A percentile compares a stretch with the other conserved stretches of the same genome.
phyloP scores from a whole-genome alignment of 2,797 vertebrate species.

The Tokudaia muenninki region DNA sequence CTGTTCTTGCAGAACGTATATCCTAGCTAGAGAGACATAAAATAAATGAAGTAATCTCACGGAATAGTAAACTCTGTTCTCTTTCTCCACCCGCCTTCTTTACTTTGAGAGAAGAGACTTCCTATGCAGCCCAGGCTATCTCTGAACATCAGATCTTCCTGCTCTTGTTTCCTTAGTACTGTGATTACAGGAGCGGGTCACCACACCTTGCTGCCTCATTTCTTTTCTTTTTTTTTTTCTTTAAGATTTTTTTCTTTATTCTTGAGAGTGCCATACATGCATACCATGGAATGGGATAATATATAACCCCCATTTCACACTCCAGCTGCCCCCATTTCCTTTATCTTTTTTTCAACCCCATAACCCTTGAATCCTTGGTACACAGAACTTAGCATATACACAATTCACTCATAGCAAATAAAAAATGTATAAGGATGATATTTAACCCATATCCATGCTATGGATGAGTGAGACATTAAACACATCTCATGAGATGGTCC shows the following conservation, averaged over 20 bases:
- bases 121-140: too few species aligned
- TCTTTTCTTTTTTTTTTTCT: background rate
- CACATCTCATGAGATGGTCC: background rate
- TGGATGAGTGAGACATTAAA: background rate
- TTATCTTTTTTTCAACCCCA: background rate
- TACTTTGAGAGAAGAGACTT: background rate
- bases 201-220: too few species aligned
- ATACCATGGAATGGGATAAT: background rate
- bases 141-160: background rate
- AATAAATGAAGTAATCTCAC: conserved; percentile 40
- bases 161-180: too few species aligned
- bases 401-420: background rate
- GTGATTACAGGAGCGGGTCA: background rate
- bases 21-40: conserved; percentile 1
- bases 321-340: background rate
- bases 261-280: background rate
- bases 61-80: background rate
- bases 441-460: background rate
- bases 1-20: background rate
- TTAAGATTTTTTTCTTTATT: background rate
- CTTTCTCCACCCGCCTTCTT: background rate
- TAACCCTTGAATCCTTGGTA: background rate
- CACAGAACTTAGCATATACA: background rate
- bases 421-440: background rate
- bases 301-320: background rate